phyloP scores from a whole-genome alignment of 1,140 invertebrate genomes.

The Solenopsis fugax region DNA sequence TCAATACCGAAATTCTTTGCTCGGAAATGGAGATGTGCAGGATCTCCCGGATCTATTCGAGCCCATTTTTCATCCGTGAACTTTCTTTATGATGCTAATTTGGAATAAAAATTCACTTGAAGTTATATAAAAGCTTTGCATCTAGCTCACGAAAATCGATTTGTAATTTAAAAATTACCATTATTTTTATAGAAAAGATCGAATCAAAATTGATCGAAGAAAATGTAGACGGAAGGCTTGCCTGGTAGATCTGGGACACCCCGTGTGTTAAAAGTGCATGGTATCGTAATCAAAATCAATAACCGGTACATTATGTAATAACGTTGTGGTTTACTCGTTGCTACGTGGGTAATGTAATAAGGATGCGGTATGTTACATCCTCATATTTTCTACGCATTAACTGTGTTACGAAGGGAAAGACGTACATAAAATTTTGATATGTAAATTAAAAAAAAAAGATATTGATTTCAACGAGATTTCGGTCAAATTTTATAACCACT shows the following conservation, averaged over 20 bases:
- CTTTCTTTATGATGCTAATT: background rate
- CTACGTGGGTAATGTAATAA: background rate
- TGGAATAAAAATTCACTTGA: background rate
- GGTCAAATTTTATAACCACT: background rate
- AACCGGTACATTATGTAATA: slow-evolving; percentile 39
- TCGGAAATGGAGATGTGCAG: background rate
- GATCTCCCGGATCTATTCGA: background rate
- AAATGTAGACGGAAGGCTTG: background rate
- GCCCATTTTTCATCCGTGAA: background rate
- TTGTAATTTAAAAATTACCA: background rate
- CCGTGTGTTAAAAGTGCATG: slow-evolving; percentile 1
- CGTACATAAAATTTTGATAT: background rate
- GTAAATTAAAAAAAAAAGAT: background rate
- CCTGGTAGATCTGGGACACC: background rate
- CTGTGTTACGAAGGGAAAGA: background rate
- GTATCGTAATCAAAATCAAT: slow-evolving; percentile 30
- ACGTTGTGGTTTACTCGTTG: background rate
- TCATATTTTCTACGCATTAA: background rate
- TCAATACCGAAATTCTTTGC: background rate
- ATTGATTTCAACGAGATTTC: background rate
- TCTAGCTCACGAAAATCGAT: background rate
- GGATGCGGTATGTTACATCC: slow-evolving; percentile 1
- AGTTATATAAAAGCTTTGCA: background rate
- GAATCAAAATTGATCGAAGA: background rate
- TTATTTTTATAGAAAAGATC: background rate